Percentiles rank a stretch among this genome's conserved stretches.
Conservation (phyloP, 2,113 vertebrate species). For the Prolemur simus region DNA sequence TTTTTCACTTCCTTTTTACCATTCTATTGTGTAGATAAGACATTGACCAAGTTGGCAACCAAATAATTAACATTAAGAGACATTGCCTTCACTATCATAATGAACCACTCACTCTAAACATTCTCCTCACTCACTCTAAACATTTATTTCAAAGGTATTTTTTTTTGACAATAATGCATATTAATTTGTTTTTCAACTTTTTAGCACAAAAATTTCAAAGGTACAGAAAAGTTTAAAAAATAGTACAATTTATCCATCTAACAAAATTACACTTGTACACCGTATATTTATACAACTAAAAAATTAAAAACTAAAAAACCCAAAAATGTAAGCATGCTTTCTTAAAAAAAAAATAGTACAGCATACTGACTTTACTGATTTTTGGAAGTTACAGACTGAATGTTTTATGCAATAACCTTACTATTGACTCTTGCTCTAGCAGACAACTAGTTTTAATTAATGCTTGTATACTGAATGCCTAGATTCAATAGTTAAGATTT, state of each 20-base stretch:
- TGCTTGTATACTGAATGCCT: not conserved
- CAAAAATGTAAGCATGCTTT: no score
- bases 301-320: no score
- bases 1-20: not conserved
- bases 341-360: not conserved
- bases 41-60: not conserved
- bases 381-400: not conserved
- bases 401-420: not conserved
- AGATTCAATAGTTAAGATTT: not conserved
- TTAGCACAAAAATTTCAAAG: constrained; percentile 20
- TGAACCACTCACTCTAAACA: not conserved
- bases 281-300: no score
- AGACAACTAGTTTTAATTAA: not conserved
- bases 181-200: not conserved
- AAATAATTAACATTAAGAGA: not conserved
- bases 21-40: not conserved
- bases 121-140: not conserved
- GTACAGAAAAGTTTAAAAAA: not conserved
- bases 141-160: not conserved
- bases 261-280: no score
- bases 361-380: not conserved
- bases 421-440: not conserved
- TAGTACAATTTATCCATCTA: not conserved
- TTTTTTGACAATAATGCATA: not conserved
- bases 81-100: not conserved